Evolutionary conservation across 1,140 invertebrate species (phyloP).

Genomic region (Centruroides sculpturatus): DNA sequence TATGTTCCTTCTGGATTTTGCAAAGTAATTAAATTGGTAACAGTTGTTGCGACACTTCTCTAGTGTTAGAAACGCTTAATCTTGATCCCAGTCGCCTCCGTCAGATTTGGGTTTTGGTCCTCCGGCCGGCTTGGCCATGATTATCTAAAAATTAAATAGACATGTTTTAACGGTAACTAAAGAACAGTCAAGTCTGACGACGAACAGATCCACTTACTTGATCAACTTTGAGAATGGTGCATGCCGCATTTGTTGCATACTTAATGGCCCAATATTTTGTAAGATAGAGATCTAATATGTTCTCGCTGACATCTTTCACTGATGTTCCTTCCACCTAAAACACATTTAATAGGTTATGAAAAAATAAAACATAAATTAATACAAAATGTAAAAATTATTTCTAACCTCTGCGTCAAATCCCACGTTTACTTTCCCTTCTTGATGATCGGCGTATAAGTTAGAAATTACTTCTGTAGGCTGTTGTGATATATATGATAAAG

Average conservation of each 20-base stretch:
- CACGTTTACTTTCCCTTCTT: constrained; percentile 61
- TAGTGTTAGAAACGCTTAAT: constrained; percentile 25
- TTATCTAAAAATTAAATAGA: constrained; percentile 51
- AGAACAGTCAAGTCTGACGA: neutral
- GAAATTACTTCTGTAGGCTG: constrained; percentile 70
- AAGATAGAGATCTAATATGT: constrained; percentile 69
- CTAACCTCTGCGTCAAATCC: constrained; percentile 79
- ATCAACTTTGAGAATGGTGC: constrained; percentile 91
- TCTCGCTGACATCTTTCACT: constrained; percentile 37
- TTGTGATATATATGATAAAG: neutral
- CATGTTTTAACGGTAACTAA: neutral
- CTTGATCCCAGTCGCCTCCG: constrained; percentile 43
- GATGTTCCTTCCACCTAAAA: too few species aligned
- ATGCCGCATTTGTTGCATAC: constrained; percentile 82
- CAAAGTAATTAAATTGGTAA: too few species aligned
- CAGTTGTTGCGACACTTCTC: too few species aligned
- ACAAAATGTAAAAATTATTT: constrained; percentile 17
- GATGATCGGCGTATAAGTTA: constrained; percentile 81
- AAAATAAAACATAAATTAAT: too few species aligned
- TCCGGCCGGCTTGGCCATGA: constrained; percentile 94
- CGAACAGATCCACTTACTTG: constrained; percentile 27
- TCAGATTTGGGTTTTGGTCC: constrained; percentile 67
- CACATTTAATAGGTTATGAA: too few species aligned
- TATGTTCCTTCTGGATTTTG: too few species aligned
- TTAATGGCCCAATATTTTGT: constrained; percentile 88